Conservation (phyloP, 2,888 invertebrate genomes). For the Eristalis arbustorum region DNA sequence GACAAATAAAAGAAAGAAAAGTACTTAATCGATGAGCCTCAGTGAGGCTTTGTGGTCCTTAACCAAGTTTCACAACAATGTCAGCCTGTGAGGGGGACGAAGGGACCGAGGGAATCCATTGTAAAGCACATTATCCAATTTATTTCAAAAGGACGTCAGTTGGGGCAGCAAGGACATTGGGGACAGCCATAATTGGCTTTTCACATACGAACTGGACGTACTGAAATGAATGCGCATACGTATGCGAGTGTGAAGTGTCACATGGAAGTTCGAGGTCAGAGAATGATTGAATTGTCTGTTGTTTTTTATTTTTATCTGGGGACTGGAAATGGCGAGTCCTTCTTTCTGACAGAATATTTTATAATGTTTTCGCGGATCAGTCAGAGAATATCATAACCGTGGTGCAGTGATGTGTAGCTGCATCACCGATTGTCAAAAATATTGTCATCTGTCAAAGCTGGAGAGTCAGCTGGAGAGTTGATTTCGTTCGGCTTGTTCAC, state of each 20-base stretch:
- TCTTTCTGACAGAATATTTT: no score
- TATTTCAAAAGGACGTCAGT: slow-evolving; percentile 20
- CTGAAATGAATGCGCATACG: not conserved
- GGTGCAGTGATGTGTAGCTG: no score
- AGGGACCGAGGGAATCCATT: not conserved
- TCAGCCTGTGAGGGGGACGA: not conserved
- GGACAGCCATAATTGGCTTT: not conserved
- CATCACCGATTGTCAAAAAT: no score
- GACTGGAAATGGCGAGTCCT: no score
- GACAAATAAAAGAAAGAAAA: not conserved
- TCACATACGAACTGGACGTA: not conserved
- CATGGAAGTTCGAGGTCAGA: not conserved
- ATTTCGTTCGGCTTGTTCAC: no score
- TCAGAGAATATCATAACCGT: no score
- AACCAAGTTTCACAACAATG: slow-evolving; percentile 24
- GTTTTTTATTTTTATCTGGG: not conserved
- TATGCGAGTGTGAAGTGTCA: not conserved
- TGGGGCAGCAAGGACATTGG: not conserved
- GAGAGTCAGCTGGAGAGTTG: no score
- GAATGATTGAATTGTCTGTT: not conserved
- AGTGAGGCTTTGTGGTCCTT: slow-evolving; percentile 16
- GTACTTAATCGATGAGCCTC: slow-evolving; percentile 9
- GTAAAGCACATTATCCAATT: not conserved
- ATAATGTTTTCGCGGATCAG: no score
- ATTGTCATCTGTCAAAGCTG: no score